phyloP scores from a whole-genome alignment of 2,888 invertebrate genomes.

The Stenotaenia linearis region DNA sequence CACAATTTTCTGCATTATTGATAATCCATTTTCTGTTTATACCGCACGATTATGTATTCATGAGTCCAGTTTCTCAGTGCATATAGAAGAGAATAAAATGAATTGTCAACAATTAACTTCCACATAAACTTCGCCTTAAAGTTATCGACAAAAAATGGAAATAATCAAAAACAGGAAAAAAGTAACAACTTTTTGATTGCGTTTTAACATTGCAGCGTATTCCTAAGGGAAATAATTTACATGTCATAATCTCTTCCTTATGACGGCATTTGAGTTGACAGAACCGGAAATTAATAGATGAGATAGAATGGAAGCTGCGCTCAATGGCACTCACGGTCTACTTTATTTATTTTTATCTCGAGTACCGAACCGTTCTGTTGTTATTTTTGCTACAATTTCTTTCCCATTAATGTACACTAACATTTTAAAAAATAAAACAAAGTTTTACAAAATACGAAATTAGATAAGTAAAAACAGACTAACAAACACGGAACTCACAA shows the following conservation, averaged over 20 bases:
- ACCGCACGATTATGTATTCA: conserved; percentile 2
- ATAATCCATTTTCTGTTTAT: conserved; percentile 23
- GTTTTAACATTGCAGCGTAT: background rate
- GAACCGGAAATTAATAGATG: background rate
- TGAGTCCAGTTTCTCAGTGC: background rate
- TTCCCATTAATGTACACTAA: too few species aligned
- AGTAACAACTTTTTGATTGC: background rate
- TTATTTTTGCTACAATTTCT: too few species aligned
- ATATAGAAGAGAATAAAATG: background rate
- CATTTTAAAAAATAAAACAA: background rate
- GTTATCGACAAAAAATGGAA: background rate
- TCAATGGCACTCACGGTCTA: background rate
- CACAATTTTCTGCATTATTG: background rate
- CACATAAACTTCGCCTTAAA: background rate
- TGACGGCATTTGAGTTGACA: background rate
- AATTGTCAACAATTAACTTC: background rate
- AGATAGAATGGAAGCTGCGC: background rate
- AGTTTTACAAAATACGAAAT: background rate
- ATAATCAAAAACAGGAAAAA: background rate
- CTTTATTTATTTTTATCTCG: background rate
- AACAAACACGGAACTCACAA: background rate
- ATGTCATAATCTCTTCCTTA: background rate
- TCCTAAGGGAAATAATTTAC: background rate
- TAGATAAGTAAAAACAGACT: background rate
- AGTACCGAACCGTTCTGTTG: background rate